Evolutionary conservation across 2,888 invertebrate genomes (phyloP).

Genomic region (Tipula confusa): DNA sequence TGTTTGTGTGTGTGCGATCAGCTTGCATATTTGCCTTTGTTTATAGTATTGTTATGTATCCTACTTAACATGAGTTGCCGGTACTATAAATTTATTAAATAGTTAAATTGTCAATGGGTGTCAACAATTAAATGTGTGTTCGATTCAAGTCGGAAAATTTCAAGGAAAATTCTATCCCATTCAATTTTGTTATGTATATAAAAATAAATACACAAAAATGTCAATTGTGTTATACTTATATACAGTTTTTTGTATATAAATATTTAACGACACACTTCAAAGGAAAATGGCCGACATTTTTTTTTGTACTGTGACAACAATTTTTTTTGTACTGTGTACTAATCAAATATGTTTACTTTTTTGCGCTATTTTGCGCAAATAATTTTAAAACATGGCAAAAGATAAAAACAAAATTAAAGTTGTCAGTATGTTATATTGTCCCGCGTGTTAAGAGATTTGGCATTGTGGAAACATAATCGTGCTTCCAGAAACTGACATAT

Average conservation of each 20-base stretch:
- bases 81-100: neutral
- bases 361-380: neutral
- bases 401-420: neutral
- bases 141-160: neutral
- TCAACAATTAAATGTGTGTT: neutral
- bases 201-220: neutral
- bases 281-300: constrained; percentile 14
- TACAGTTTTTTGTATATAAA: neutral
- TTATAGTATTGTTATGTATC: neutral
- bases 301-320: neutral
- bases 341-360: neutral
- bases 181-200: neutral
- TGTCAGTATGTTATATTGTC: neutral
- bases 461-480: neutral
- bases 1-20: too few relatives aligned
- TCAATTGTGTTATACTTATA: neutral
- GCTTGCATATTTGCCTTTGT: too few relatives aligned
- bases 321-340: neutral
- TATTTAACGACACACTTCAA: neutral
- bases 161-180: neutral
- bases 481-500: too few relatives aligned
- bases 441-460: neutral
- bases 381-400: neutral
- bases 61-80: neutral
- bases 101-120: neutral